These are phyloP conservation scores for Creontiades dilutus DNA, from an alignment of 2,888 invertebrate species.

Conservation along the genomic window DNA sequence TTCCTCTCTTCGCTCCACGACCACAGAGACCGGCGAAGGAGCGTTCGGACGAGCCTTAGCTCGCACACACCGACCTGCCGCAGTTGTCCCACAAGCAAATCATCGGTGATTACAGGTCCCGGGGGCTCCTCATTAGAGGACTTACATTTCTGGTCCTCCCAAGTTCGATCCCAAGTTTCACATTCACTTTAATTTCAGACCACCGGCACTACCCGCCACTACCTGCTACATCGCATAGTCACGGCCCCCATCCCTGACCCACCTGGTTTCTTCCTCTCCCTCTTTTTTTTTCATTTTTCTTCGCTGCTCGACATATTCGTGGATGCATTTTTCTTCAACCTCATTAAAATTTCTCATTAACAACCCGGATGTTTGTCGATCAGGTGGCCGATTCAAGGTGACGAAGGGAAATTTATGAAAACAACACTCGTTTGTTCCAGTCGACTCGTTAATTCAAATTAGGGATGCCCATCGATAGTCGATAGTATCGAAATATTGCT, in stretches of 20 bases:
- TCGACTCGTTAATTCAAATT: too few species aligned
- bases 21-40: background rate
- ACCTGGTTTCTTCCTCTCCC: too few species aligned
- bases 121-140: slow-evolving; percentile 11
- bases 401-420: too few species aligned
- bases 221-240: slow-evolving; percentile 31
- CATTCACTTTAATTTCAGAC: slow-evolving; percentile 31
- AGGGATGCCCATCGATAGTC: too few species aligned
- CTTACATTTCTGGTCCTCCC: slow-evolving; percentile 35
- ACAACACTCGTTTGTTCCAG: too few species aligned
- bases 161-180: slow-evolving; percentile 35
- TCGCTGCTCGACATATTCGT: too few species aligned
- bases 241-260: background rate
- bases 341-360: too few species aligned
- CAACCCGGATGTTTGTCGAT: too few species aligned
- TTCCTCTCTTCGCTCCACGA: background rate
- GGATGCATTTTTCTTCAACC: too few species aligned
- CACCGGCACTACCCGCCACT: slow-evolving; percentile 20
- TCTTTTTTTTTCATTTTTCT: too few species aligned
- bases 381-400: too few species aligned
- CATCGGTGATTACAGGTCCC: slow-evolving; percentile 30
- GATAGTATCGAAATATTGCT: too few species aligned
- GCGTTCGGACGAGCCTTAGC: background rate
- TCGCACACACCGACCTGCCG: background rate
- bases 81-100: slow-evolving; percentile 31